Percentiles rank a stretch among this genome's conserved stretches.
These are phyloP conservation scores for Girardinichthys multiradiatus DNA, from an alignment of 2,113 vertebrate species.

Conservation along the genomic window DNA sequence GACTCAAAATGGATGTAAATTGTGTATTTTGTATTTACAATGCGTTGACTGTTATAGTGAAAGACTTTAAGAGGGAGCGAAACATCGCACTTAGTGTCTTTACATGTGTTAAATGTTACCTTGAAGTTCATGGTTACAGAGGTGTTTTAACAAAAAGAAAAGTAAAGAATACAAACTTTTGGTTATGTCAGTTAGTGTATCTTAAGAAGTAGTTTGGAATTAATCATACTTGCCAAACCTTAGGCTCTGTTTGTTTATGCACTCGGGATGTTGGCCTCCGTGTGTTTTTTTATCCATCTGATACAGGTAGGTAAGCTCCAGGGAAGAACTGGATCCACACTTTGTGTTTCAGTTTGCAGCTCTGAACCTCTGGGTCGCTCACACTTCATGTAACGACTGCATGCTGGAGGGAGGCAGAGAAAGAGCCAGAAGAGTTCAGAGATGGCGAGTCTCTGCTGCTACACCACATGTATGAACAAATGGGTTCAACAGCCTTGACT, in stretches of 20 bases:
- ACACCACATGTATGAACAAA: conserved; percentile 35
- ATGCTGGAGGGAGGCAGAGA: neutral
- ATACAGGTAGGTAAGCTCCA: neutral
- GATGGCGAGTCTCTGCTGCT: neutral
- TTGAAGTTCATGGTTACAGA: neutral
- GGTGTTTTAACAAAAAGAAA: neutral
- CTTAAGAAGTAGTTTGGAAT: neutral
- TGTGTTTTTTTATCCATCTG: neutral
- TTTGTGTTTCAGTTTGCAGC: neutral
- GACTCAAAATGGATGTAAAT: neutral
- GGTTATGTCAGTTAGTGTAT: neutral
- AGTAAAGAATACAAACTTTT: neutral
- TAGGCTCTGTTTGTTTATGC: neutral
- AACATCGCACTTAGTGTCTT: neutral
- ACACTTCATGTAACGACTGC: neutral
- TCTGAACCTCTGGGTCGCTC: neutral
- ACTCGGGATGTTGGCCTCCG: neutral
- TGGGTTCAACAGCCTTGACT: conserved; percentile 28
- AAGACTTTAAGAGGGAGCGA: neutral
- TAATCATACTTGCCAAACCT: neutral
- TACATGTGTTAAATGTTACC: neutral
- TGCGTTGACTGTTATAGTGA: neutral
- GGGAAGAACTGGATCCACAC: neutral
- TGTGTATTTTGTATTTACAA: neutral
- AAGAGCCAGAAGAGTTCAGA: conserved; percentile 34